Conservation (phyloP, 1,140 invertebrate genomes). For the Leptinotarsa texana region DNA sequence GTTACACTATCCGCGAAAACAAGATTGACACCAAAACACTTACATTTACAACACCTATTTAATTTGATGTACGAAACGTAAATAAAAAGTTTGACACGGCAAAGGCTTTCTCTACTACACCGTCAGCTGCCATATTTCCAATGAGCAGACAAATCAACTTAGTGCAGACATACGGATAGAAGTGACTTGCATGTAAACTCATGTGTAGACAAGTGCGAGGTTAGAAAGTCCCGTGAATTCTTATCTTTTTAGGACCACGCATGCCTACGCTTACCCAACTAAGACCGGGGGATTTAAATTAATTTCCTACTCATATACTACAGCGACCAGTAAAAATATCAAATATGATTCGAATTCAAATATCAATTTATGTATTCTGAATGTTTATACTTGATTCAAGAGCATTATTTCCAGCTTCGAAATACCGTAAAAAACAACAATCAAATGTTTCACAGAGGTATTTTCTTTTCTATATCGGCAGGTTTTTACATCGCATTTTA, state of each 20-base stretch:
- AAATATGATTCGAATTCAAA: too few species aligned
- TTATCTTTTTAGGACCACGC: neutral
- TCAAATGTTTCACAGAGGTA: neutral
- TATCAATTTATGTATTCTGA: too few species aligned
- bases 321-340: too few species aligned
- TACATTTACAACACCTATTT: neutral
- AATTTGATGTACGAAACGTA: conserved; percentile 35
- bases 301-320: too few species aligned
- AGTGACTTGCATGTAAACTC: conserved; percentile 11
- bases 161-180: conserved; percentile 11
- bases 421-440: too few species aligned
- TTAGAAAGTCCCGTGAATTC: neutral
- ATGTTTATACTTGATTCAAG: too few species aligned
- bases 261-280: neutral
- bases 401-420: too few species aligned
- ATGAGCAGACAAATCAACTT: neutral
- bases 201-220: neutral
- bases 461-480: conserved; percentile 30
- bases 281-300: neutral
- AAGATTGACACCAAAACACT: conserved; percentile 22
- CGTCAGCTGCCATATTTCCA: conserved; percentile 22
- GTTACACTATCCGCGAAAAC: neutral
- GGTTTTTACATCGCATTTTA: conserved; percentile 20
- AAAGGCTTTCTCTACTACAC: conserved; percentile 26
- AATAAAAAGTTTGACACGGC: conserved; percentile 43